Base-by-base conservation (phyloP, 2,797 vertebrate genomes). In the Ctenopoma multispine region DNA sequence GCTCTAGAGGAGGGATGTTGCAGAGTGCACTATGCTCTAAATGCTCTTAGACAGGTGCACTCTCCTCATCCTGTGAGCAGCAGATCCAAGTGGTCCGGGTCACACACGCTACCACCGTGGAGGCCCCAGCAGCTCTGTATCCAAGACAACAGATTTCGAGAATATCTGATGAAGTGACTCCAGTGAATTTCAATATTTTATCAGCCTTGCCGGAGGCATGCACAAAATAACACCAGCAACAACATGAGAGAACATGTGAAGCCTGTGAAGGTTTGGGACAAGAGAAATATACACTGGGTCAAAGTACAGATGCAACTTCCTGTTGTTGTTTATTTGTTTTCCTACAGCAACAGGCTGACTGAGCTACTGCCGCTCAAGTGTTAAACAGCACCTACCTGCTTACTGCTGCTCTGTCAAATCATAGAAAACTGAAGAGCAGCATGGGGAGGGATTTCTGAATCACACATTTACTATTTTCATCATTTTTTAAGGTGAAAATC, bases 111-210 rank as follows among this genome's bases (percentile, higher is more conserved):
- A 63, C 47, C 66, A 18, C 15, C 29, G 21, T 18, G 13, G 12
- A 72, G 53, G 50, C 27, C 56, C 43, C 11, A 0, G 49, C 67
- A 54, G 68, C 73, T 82, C 69, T 11, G 83, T 84, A 84, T 87
- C 89, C 89, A 88, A 86, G 82, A 88, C 87, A 82, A 87, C 91
- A 88, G 85, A 82, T 87, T 88, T 87, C 0, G 21, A 87, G 89
- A 90, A 91, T 90, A 83, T 83, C 50, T 47, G 75, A 90, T 85
- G 85, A 88, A 82, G 84, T 72, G 73, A 73, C 74, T 85, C 76
- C 15, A 23, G 87, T 58, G 75, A 66, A 88, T 90, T 80, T 91
- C 83, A 90, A 92, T 90, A 90, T 91, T 92, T 91, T 17, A 92
- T 88, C 81, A 81, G 60, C 77, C 13, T 36, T 18, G 81, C 86